Conservation (phyloP, 2,797 vertebrate genomes). For the Epinephelus coioides region DNA sequence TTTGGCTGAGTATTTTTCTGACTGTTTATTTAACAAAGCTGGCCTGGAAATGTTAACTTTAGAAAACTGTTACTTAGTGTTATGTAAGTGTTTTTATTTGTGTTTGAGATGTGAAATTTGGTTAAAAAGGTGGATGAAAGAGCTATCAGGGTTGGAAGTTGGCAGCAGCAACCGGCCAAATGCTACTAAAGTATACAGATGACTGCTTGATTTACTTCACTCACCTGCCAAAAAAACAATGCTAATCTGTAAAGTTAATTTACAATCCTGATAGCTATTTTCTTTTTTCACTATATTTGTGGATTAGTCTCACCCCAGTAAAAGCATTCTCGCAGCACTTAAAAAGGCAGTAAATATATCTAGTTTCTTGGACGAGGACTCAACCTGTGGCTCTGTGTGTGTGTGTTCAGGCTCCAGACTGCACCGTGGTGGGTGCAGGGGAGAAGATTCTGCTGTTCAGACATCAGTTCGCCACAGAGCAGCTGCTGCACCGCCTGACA, state of each 20-base stretch:
- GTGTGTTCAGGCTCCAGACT: conserved; percentile 79
- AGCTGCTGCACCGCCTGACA: conserved; percentile 75
- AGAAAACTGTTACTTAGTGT: no score
- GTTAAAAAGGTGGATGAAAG: no score
- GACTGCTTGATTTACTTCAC: no score
- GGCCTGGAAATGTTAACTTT: neutral
- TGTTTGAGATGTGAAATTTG: neutral
- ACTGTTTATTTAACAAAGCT: neutral
- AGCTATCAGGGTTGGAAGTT: no score
- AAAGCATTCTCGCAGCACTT: no score
- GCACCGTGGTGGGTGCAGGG: conserved; percentile 71
- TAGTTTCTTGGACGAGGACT: neutral
- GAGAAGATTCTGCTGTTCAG: conserved; percentile 85
- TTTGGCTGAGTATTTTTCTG: no score
- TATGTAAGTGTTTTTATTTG: neutral
- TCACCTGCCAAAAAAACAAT: no score
- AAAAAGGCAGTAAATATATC: neutral
- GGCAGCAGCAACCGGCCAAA: no score
- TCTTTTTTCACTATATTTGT: no score
- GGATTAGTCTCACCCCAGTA: neutral
- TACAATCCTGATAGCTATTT: no score
- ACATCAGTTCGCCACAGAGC: conserved; percentile 72
- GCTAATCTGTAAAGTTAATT: no score
- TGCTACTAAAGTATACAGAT: no score
- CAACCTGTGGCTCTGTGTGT: conserved; percentile 13